Percentiles rank a stretch among this genome's conserved stretches.
Conservation (phyloP, 92 coral and sea anemone species). For the Epizoanthus fatuus region DNA sequence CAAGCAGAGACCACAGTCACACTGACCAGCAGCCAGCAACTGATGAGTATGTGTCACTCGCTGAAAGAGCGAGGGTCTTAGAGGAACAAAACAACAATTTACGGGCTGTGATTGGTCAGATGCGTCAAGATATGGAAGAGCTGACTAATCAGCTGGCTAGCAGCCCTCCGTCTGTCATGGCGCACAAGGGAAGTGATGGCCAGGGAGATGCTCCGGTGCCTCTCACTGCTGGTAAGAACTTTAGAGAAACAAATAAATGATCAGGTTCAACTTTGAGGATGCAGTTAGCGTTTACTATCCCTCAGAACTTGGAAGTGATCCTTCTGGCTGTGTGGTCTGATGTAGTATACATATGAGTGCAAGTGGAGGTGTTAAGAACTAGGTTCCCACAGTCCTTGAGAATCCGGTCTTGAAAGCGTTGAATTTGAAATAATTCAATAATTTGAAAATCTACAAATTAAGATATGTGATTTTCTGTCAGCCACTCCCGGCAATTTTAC, state of each 20-base stretch:
- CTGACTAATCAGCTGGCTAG: slow-evolving; percentile 82
- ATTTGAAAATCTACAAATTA: no score
- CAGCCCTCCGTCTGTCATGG: slow-evolving; percentile 79
- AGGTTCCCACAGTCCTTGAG: no score
- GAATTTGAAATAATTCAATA: no score
- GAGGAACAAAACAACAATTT: slow-evolving; percentile 83
- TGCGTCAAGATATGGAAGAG: slow-evolving; percentile 97
- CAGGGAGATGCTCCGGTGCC: slow-evolving; percentile 65
- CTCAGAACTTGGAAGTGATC: no score
- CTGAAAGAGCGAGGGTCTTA: slow-evolving; percentile 53
- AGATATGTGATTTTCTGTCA: no score
- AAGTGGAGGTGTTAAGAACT: no score
- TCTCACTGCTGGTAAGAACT: slow-evolving; percentile 76
- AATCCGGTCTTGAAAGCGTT: no score
- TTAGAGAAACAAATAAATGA: not conserved
- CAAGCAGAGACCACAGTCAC: slow-evolving; percentile 72
- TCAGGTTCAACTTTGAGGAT: no score
- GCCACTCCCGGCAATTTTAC: no score
- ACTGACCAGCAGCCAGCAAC: not conserved
- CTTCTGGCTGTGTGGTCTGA: no score
- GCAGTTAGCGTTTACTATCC: no score
- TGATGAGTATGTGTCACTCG: slow-evolving; percentile 32
- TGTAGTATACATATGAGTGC: no score
- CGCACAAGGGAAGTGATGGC: slow-evolving; percentile 47
- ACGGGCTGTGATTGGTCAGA: slow-evolving; percentile 89